phyloP scores from a whole-genome alignment of 2,888 invertebrate species.

The Leucophenga montana region DNA sequence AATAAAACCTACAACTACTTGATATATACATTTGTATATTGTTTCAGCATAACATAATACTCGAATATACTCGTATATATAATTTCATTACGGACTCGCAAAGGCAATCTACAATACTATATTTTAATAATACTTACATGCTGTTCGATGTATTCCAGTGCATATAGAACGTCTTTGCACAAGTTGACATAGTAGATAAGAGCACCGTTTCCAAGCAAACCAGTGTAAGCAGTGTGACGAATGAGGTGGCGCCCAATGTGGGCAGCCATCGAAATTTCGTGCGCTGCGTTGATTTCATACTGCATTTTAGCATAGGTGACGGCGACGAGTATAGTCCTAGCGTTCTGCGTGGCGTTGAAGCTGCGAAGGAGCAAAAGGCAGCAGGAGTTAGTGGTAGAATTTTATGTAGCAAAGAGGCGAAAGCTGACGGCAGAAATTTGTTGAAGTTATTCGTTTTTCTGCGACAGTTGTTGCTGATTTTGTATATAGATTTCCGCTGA shows the following conservation, averaged over 20 bases:
- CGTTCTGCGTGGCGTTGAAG: slow-evolving; percentile 35
- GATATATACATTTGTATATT: too few species aligned
- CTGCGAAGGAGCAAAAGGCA: slow-evolving; percentile 29
- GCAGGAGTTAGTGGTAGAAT: neutral
- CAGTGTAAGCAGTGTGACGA: slow-evolving; percentile 75
- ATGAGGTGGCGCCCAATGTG: slow-evolving; percentile 73
- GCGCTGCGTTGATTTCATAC: slow-evolving; percentile 42
- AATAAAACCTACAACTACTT: too few species aligned
- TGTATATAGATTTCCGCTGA: neutral
- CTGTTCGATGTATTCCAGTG: slow-evolving; percentile 94
- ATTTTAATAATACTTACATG: slow-evolving; percentile 74
- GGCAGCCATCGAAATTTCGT: slow-evolving; percentile 68
- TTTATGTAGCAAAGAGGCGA: neutral
- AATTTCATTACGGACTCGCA: too few species aligned
- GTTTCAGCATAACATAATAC: too few species aligned
- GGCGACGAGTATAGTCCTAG: slow-evolving; percentile 32
- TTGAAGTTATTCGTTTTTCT: neutral
- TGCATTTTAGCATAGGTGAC: slow-evolving; percentile 37
- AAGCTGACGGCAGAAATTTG: neutral
- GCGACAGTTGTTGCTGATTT: neutral
- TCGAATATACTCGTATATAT: too few species aligned
- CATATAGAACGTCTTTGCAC: slow-evolving; percentile 88
- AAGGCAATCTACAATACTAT: too few species aligned
- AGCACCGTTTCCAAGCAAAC: slow-evolving; percentile 77
- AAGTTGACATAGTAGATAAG: slow-evolving; percentile 78